A percentile compares a stretch with the other conserved stretches of the same genome.
Evolutionary conservation across 2,888 invertebrate genomes (phyloP).

Genomic region (Brachyptera putata): DNA sequence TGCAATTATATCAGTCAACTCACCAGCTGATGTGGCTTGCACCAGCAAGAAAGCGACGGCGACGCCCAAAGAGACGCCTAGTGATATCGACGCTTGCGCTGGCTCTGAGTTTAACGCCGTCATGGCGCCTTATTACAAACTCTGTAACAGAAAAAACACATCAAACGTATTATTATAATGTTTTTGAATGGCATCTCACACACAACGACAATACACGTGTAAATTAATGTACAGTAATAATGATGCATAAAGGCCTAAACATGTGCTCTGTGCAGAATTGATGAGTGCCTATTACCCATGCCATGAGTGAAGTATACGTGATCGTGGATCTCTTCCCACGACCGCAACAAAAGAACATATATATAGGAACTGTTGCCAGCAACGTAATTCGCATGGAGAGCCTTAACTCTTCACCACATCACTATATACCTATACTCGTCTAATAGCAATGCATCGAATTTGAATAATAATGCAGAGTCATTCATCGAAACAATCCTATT

Average conservation of each 20-base stretch:
- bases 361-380: not conserved
- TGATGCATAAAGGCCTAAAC: constrained; percentile 4
- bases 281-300: constrained; percentile 14
- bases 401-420: constrained; percentile 3
- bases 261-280: constrained; percentile 15
- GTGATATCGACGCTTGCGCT: constrained; percentile 1
- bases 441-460: no score
- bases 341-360: not conserved
- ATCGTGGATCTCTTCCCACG: constrained; percentile 8
- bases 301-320: constrained; percentile 8
- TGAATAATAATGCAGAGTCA: no score
- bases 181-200: not conserved
- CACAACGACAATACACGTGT: not conserved
- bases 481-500: no score
- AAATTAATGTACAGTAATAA: not conserved
- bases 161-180: not conserved
- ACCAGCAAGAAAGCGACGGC: constrained; percentile 12
- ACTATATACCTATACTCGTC: no score
- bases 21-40: constrained; percentile 3
- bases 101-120: constrained; percentile 20
- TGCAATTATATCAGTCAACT: no score
- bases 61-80: constrained; percentile 16
- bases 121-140: constrained; percentile 17
- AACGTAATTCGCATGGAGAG: constrained; percentile 7
- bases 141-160: constrained; percentile 3